Base-by-base conservation (phyloP, 2,113 vertebrate species). In the Pterocles orientalis region DNA sequence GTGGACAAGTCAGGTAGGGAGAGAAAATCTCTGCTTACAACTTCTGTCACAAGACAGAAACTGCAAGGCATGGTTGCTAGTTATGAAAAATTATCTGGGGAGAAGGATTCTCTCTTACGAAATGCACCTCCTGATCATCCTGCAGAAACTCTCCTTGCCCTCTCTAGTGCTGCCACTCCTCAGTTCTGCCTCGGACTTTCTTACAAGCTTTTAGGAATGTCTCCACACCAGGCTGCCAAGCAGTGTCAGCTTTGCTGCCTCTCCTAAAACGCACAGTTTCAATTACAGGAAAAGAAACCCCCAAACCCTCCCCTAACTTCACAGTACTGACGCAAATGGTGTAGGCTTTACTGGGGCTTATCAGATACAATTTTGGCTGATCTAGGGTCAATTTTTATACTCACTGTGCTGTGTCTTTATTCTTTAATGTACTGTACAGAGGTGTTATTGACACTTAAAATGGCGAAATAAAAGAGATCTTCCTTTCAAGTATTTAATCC, bases 1-100 rank as follows among this genome's bases (percentile, higher is more conserved):
- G 21, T 9, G 1, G 9, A 26, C 28, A 84, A 88, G 70, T 76
- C 94, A 91, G 39, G 53, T 16, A 82, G 29, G 81, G 77, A 94
- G 75, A 78, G 43, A 39, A 33, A 72, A 53, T 53, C 56, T 86
- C 29, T 1, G 1, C 29, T 5, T 51, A 43, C 48, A 53, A 50
- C 48, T 86, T 84, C 69, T 94, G 83, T 94, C 79, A 91, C 83
- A 96, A 94, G 54, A 75, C 60, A 94, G 83, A 97, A 93, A 83
- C 86, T 95, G 92, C 76, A 90, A 86, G 78, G 60, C 66, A 85
- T 82, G 70, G 31, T 82, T 91, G 53, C 78, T 87, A 65, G 73
- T 73, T 91, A 64, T 36, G 91, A 57, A 82, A 89, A 92, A 68
- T 45, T 72, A 65, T 43, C 62, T 18, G 3, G 70, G 58, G 45